Percentiles rank a stretch among this genome's conserved stretches.
These are phyloP conservation scores for Stylophora pistillata DNA, from an alignment of 64 coral and sea anemone genomes.

Conservation along the genomic window DNA sequence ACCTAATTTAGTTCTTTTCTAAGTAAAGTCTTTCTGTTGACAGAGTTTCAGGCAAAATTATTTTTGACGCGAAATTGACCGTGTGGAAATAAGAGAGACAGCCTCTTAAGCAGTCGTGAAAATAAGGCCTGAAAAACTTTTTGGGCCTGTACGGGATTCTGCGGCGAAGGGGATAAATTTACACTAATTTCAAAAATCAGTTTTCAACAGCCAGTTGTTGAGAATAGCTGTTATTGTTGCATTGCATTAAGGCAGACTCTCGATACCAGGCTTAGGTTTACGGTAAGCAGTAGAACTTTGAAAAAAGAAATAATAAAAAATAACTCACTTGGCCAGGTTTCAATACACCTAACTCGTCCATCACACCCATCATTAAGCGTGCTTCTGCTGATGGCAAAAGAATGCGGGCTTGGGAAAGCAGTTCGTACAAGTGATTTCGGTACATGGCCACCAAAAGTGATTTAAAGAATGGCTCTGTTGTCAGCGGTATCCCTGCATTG, in stretches of 20 bases:
- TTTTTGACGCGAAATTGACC: no score
- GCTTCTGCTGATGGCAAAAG: slow-evolving; percentile 63
- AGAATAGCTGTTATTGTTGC: no score
- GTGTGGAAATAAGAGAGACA: no score
- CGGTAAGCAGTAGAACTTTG: background rate
- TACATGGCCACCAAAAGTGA: slow-evolving; percentile 78
- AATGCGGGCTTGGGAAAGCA: slow-evolving; percentile 84
- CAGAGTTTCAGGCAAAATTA: no score
- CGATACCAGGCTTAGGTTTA: background rate
- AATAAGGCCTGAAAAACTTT: no score
- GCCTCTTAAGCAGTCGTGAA: no score
- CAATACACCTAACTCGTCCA: slow-evolving; percentile 85
- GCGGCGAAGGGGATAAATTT: no score
- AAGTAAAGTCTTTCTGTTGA: no score
- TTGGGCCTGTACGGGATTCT: no score
- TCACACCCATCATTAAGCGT: slow-evolving; percentile 96
- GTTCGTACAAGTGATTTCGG: slow-evolving; percentile 69
- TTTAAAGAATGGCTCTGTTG: slow-evolving; percentile 90
- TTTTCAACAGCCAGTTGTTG: no score
- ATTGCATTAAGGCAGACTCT: background rate
- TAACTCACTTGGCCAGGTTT: slow-evolving; percentile 68
- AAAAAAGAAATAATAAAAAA: background rate
- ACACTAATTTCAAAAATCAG: no score
- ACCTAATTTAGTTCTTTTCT: no score
- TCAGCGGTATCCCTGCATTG: slow-evolving; percentile 70